phyloP scores from a whole-genome alignment of 2,113 vertebrate species.

The Hiodon alosoides region DNA sequence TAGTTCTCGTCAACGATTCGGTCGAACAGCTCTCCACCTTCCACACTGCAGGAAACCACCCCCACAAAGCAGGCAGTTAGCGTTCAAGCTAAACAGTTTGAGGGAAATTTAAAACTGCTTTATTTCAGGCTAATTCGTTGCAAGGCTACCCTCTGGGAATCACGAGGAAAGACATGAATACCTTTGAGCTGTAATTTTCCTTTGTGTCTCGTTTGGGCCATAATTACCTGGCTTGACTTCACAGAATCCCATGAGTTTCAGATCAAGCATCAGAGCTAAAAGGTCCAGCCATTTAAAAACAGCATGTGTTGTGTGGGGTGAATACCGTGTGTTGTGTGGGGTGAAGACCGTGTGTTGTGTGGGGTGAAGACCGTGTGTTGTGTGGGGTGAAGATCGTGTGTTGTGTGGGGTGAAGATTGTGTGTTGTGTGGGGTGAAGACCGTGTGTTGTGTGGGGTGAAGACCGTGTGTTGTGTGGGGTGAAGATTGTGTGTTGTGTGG shows the following conservation, averaged over 20 bases:
- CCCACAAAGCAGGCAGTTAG: background rate
- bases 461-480: background rate
- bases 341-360: background rate
- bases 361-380: too few species aligned
- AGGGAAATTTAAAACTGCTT: background rate
- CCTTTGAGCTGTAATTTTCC: constrained; percentile 10
- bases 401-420: background rate
- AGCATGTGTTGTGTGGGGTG: background rate
- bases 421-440: background rate
- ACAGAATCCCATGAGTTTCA: background rate
- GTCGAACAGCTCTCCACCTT: constrained; percentile 82
- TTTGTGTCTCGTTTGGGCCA: background rate
- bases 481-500: background rate
- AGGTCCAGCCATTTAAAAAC: background rate
- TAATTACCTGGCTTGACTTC: constrained; percentile 3
- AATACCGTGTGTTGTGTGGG: background rate
- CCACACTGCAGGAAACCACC: constrained; percentile 62
- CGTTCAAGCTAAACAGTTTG: too few species aligned
- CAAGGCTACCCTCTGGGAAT: background rate
- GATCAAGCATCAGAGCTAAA: constrained; percentile 5
- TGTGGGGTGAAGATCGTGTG: background rate
- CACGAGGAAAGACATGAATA: background rate
- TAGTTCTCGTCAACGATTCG: constrained; percentile 78
- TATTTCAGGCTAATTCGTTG: background rate
- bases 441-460: background rate